Percentiles rank a stretch among this genome's conserved stretches.
Conservation (phyloP, 2,797 vertebrate genomes). For the Acridotheres tristis region DNA sequence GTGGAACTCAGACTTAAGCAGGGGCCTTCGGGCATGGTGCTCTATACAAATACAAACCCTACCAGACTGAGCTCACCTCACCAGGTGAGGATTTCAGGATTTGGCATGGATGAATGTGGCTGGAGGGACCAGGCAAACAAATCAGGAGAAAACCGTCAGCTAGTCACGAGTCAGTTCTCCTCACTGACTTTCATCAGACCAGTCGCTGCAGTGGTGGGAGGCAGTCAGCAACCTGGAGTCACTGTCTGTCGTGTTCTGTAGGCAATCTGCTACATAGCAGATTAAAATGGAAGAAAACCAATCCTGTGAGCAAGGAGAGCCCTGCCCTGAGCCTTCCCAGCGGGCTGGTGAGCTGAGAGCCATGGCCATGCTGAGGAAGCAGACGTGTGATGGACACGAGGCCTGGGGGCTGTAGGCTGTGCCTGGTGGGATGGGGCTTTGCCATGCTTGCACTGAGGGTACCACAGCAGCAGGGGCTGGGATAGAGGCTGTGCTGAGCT, state of each 20-base stretch:
- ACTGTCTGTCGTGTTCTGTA: not conserved
- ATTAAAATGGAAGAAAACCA: not conserved
- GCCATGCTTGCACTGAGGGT: not conserved
- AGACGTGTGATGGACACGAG: fast-evolving
- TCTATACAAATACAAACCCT: not conserved
- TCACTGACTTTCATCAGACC: not conserved
- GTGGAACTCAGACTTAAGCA: not conserved
- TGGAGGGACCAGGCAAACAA: not conserved
- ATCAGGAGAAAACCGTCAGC: not conserved
- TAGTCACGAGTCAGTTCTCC: not conserved
- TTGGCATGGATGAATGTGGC: not conserved
- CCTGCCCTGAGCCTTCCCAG: not conserved
- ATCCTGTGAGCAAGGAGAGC: not conserved
- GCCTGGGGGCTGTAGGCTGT: not conserved
- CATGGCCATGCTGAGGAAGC: not conserved
- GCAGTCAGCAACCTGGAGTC: not conserved
- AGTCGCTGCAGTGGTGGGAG: not conserved
- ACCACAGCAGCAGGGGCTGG: not conserved
- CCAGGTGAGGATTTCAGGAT: not conserved
- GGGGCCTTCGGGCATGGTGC: not conserved
- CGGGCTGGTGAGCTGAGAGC: not conserved
- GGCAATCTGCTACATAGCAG: not conserved
- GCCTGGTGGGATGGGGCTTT: not conserved
- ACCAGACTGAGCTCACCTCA: not conserved
- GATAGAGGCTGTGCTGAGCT: not conserved